Conservation (phyloP, 2,888 invertebrate species). For the Bellardia pandia region DNA sequence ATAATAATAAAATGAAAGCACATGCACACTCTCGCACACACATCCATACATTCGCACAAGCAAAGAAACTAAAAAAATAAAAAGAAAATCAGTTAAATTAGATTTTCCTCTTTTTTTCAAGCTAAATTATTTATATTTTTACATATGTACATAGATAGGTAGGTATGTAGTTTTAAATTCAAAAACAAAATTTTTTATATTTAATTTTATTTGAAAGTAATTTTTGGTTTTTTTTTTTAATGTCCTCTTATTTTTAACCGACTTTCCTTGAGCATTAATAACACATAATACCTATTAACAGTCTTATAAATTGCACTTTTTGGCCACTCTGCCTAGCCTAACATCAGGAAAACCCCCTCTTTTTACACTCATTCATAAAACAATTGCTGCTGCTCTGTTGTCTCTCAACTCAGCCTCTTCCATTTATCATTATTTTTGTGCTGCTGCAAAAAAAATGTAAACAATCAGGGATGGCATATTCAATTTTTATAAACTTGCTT, state of each 20-base stretch:
- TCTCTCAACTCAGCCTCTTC: slow-evolving; percentile 60
- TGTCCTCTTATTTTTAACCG: background rate
- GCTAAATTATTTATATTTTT: too few relatives aligned
- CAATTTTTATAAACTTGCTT: too few relatives aligned
- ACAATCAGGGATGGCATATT: too few relatives aligned
- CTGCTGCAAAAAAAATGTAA: slow-evolving; percentile 69
- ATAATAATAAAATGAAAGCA: slow-evolving; percentile 56
- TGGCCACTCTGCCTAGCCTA: background rate
- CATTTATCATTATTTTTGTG: slow-evolving; percentile 68
- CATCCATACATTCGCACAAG: too few relatives aligned
- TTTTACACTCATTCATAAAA: slow-evolving; percentile 55
- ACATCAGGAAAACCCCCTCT: slow-evolving; percentile 3
- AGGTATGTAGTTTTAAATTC: background rate
- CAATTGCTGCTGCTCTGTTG: slow-evolving; percentile 4
- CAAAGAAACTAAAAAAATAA: background rate
- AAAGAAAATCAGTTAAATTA: background rate
- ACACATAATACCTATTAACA: background rate
- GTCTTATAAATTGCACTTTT: slow-evolving; percentile 38
- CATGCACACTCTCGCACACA: background rate
- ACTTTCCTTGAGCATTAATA: slow-evolving; percentile 20
- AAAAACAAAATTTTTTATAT: background rate
- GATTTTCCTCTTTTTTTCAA: background rate
- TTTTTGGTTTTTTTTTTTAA: background rate
- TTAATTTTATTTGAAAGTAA: background rate
- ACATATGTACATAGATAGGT: background rate